phyloP scores from a whole-genome alignment of 2,113 vertebrate genomes.

The Coracopsis vasa region DNA sequence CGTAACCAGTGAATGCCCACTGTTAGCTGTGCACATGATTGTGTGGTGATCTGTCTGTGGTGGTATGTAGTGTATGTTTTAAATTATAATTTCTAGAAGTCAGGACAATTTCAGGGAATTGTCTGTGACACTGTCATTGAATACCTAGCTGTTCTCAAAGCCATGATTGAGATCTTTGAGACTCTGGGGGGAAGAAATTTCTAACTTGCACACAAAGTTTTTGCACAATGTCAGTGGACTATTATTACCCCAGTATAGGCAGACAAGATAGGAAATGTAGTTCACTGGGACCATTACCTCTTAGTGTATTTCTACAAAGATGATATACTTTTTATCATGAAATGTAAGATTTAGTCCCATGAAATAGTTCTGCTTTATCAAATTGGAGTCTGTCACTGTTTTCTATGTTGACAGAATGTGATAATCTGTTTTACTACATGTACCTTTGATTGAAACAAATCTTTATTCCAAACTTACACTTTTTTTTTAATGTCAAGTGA shows the following conservation, averaged over 20 bases:
- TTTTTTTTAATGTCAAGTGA: not conserved
- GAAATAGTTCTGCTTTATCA: conserved; percentile 4
- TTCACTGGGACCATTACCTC: not conserved
- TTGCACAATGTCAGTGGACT: not conserved
- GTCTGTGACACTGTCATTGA: not conserved
- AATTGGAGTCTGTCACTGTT: conserved; percentile 13
- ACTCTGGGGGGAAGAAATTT: not conserved
- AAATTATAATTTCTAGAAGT: not conserved
- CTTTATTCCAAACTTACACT: not conserved
- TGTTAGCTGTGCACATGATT: not conserved
- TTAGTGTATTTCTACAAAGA: not conserved
- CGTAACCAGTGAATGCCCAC: not conserved
- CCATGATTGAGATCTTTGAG: not conserved
- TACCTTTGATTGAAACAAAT: conserved; percentile 18
- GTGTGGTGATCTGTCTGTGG: not conserved
- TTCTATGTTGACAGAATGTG: not conserved
- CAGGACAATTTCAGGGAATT: not conserved
- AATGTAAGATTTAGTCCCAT: not conserved
- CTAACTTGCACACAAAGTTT: not conserved
- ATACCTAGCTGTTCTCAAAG: not conserved
- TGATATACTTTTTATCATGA: not conserved
- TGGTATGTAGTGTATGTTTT: not conserved
- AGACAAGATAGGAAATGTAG: not conserved
- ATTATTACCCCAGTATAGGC: not conserved
- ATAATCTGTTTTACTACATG: not conserved